Percentiles rank a stretch among this genome's conserved stretches.
Conservation (phyloP, 1,140 invertebrate species). For the Drosophila pruinosa region DNA sequence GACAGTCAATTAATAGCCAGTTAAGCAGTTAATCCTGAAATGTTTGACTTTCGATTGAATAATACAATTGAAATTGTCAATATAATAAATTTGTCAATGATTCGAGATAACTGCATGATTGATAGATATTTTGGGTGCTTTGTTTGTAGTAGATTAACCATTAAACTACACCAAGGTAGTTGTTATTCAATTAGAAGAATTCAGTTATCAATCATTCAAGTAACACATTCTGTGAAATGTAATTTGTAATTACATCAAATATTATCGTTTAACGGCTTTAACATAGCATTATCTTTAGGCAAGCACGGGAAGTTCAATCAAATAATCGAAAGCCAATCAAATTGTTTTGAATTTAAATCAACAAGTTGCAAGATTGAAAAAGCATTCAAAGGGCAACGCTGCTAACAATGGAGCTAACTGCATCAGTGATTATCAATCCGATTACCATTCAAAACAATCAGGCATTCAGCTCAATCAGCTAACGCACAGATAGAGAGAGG, state of each 20-base stretch:
- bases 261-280: neutral
- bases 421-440: conserved; percentile 39
- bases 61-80: too few species aligned
- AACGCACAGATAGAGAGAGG: neutral
- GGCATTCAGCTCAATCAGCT: conserved; percentile 20
- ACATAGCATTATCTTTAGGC: neutral
- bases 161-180: too few species aligned
- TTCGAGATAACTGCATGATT: too few species aligned
- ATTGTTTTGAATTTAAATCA: neutral
- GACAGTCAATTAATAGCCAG: too few species aligned
- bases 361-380: neutral
- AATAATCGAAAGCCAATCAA: conserved; percentile 1
- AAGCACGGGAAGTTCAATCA: neutral
- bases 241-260: neutral
- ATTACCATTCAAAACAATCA: conserved; percentile 38
- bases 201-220: too few species aligned
- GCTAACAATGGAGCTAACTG: conserved; percentile 19
- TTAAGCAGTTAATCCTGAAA: too few species aligned
- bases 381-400: conserved; percentile 8
- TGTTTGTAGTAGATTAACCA: too few species aligned
- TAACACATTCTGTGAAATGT: neutral
- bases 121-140: too few species aligned
- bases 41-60: too few species aligned
- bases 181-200: too few species aligned
- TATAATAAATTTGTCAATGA: too few species aligned